Base-by-base conservation (phyloP, 1,140 invertebrate genomes). In the Caenorhabditis brenneri region DNA sequence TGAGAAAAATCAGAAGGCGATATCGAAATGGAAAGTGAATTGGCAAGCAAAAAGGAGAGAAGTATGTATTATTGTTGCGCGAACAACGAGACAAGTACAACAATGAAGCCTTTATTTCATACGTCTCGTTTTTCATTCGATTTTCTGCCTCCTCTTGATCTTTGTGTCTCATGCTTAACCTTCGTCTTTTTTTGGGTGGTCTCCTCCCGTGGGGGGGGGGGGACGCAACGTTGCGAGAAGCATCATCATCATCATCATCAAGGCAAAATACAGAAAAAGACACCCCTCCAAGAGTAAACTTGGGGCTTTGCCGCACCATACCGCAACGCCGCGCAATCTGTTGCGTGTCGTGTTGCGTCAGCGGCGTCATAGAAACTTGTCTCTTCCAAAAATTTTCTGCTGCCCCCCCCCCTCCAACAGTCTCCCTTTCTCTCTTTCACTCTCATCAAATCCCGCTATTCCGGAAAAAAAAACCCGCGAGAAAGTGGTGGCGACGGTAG, bases 331-430 rank as follows among this genome's bases (percentile, higher is more conserved):
- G 29, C 48, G 79, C 79, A 80, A 51, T 51, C 79, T 80, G 48
- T 80, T 80, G 79, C 79, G 79, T 55, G 51, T 55, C 79, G 48
- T 55, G 79, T 80, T 55, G 51, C 79, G 79, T 55, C 79, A 53
- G 51, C 79, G 29, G 33, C 79, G 51, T 51, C 51, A 42, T 55
- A 51, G 79, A 53, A 80, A 53, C 79, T 80, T 55, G 79, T 53
- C 51, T 55, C 29, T 31, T 39, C 46, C 39, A 9, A 15, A n/a
- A 12, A 27, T 24, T 78, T 24, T 19, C 60, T 69, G 4, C 36
- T 31, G 16, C 12, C 79, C 24, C 22, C 6, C n/a, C 15, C 39
- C 19, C 24, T 4, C 29, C 4, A 7, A n/a, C 24, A 6, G 9
- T 12, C 42, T 29, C 39, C 19, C 27, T 24, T 6, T 31, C 24